Conservation (phyloP, 2,113 vertebrate genomes). For the Chionomys nivalis region DNA sequence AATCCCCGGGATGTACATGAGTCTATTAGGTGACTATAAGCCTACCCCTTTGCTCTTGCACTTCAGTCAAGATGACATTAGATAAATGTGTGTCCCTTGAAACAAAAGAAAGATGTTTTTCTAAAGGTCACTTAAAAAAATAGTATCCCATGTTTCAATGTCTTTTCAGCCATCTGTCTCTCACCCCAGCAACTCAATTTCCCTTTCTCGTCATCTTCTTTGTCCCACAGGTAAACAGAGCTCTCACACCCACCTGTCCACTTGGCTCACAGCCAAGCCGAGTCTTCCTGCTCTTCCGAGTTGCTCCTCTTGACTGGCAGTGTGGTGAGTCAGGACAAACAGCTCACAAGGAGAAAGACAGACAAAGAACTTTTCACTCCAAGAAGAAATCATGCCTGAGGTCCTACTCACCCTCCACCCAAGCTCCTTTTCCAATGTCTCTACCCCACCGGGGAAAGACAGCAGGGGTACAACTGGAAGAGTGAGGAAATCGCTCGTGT, state of each 20-base stretch:
- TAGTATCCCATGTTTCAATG: not conserved
- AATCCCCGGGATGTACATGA: not conserved
- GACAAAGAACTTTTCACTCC: not conserved
- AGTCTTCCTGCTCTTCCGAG: constrained; percentile 21
- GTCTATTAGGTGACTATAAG: not conserved
- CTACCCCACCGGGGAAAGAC: not conserved
- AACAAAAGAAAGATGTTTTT: constrained; percentile 13
- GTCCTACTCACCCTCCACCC: not conserved
- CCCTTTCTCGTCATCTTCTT: constrained; percentile 27
- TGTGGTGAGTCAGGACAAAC: not conserved
- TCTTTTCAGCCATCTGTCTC: constrained; percentile 36
- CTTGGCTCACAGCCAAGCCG: constrained; percentile 46
- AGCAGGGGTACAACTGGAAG: not conserved
- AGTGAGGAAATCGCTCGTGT: not conserved
- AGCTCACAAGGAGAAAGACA: not conserved
- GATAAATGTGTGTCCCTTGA: not conserved
- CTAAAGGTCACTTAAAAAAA: not conserved
- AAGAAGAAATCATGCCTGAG: not conserved
- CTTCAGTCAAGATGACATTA: not conserved
- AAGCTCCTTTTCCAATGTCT: not conserved
- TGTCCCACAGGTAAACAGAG: constrained; percentile 10
- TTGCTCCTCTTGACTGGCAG: constrained; percentile 22
- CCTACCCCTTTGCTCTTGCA: not conserved
- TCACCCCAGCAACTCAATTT: not conserved
- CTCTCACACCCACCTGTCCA: constrained; percentile 38